These are phyloP conservation scores for Dinothrombium tinctorium DNA, from an alignment of 1,140 invertebrate genomes.

Conservation along the genomic window DNA sequence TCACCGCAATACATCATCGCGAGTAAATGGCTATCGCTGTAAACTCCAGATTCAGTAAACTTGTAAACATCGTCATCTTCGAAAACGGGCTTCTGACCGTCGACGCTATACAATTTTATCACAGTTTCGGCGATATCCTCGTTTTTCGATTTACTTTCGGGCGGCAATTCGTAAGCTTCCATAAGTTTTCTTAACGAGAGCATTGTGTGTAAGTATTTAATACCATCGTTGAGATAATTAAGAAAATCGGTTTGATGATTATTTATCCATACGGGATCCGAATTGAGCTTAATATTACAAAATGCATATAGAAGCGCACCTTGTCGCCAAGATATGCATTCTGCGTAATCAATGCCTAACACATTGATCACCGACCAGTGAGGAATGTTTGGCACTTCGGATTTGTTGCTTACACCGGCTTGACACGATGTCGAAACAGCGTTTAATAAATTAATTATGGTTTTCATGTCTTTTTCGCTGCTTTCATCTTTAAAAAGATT, in stretches of 20 bases:
- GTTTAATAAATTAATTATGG: neutral
- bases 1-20: conserved; percentile 20
- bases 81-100: neutral
- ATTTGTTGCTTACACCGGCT: neutral
- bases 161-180: neutral
- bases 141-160: neutral
- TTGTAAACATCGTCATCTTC: neutral
- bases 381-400: neutral
- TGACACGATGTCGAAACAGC: neutral
- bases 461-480: neutral
- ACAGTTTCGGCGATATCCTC: neutral
- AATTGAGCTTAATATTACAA: conserved; percentile 2
- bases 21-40: conserved; percentile 19
- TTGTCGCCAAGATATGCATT: conserved; percentile 7
- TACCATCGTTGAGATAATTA: neutral
- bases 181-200: neutral
- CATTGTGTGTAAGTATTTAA: conserved; percentile 2
- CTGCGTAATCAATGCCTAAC: conserved; percentile 3
- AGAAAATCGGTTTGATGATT: neutral
- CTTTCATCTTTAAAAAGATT: neutral
- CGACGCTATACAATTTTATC: neutral
- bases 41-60: conserved; percentile 14
- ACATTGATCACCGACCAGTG: conserved; percentile 1
- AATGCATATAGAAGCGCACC: conserved; percentile 6
- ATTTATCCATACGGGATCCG: conserved; percentile 1